Evolutionary conservation across 2,113 vertebrate species (phyloP), one percentile per base, ranked within the genome.

Genomic region (Oncorhynchus masou): DNA sequence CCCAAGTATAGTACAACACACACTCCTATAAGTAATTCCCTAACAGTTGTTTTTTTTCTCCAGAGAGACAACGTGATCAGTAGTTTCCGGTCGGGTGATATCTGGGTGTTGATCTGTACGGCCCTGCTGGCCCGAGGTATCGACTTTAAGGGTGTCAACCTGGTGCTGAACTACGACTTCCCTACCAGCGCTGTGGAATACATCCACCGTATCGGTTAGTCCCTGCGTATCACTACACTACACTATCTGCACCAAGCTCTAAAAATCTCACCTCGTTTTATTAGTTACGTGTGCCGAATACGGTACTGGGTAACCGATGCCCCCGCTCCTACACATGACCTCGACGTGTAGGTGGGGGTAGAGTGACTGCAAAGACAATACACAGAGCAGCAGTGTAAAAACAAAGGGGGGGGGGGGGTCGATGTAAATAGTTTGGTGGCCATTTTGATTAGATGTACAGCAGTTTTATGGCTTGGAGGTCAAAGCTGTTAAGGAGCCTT

Each of bases 91-190:
- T 94, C 96, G 0, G 97, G 97, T 13, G 97, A 97, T 85, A 98
- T 99, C 83, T 99, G 97, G 97, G 96, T 99, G 79, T 92, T 99
- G 79, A 98, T 99, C 89, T 99, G 97, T 91, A 99, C 97, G 0
- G 96, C 97, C 2, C 89, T 99, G 57, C 90, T 99, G 31, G 96
- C 97, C 75, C 93, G 97, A 91, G 97, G 97, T 27, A 99, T 99
- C 65, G 97, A 99, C 89, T 99, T 99, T 90, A 99, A 99, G 92
- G 97, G 97, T 2, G 94, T 99, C 77, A 98, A 97, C 22, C 92
- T 99, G 71, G 97, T 99, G 60, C 93, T 99, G 85, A 99, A 99
- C 80, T 99, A 97, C 0, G 97, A 99, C 86, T 95, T 99, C 72
- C 97, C 97, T 22, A 95, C 96, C 16, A 97, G 96, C 70, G 92